Evolutionary conservation across 2,797 vertebrate species (phyloP).

Genomic region (Numenius phaeopus): DNA sequence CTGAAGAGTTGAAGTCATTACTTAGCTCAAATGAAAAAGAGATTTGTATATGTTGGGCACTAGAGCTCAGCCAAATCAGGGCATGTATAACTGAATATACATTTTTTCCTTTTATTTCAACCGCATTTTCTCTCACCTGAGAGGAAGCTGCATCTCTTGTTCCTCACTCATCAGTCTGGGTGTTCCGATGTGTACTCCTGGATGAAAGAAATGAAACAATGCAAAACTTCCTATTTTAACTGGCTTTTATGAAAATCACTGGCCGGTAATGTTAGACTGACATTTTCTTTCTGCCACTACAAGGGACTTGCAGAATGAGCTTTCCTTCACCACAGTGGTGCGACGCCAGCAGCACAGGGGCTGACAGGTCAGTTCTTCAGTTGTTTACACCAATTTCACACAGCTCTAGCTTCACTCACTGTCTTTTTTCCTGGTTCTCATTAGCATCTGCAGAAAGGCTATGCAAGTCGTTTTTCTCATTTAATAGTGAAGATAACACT

Average conservation of each 20-base stretch:
- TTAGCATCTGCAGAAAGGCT: not conserved
- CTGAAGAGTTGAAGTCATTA: not conserved
- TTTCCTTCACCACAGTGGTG: not conserved
- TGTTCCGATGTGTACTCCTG: rapidly evolving
- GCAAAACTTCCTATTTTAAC: not conserved
- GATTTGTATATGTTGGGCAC: not conserved
- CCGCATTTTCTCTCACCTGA: not conserved
- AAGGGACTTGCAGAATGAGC: not conserved
- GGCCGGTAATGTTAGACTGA: not conserved
- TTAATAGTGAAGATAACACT: not conserved
- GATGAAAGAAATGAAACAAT: not conserved
- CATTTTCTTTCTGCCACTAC: not conserved
- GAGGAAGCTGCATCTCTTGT: not conserved
- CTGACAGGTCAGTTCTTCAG: not conserved
- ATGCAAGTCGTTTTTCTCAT: not conserved
- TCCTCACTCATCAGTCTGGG: not conserved
- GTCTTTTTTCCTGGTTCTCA: not conserved
- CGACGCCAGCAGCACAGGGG: not conserved
- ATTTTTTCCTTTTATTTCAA: not conserved
- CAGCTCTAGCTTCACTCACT: not conserved
- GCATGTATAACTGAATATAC: not conserved
- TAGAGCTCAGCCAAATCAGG: not conserved
- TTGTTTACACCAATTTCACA: not conserved
- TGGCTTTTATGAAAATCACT: not conserved
- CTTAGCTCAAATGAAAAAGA: not conserved